A percentile compares a stretch with the other conserved stretches of the same genome.
phyloP scores from a whole-genome alignment of 2,113 vertebrate species.

The Poicephalus meyeri region DNA sequence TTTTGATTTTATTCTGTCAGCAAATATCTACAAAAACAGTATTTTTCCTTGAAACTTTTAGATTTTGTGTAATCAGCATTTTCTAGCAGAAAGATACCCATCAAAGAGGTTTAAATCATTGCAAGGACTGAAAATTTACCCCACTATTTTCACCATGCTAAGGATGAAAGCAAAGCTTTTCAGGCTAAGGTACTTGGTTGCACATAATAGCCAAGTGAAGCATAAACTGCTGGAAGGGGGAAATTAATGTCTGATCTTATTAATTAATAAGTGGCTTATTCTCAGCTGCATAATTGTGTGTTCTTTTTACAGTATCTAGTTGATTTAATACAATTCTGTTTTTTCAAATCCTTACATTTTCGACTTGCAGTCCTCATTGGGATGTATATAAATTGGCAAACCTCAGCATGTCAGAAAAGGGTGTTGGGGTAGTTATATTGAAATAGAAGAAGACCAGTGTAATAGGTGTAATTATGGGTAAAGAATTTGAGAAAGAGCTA shows the following conservation, averaged over 20 bases:
- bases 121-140: background rate
- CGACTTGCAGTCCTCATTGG: background rate
- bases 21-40: background rate
- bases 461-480: background rate
- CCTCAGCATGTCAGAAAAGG: background rate
- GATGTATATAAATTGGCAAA: background rate
- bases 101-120: background rate
- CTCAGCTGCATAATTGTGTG: background rate
- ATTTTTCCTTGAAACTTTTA: background rate
- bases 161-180: background rate
- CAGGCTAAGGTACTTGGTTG: background rate
- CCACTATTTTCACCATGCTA: background rate
- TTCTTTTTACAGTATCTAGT: background rate
- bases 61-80: background rate
- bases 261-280: constrained; percentile 24
- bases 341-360: background rate
- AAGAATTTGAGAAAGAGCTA: background rate
- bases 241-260: constrained; percentile 29
- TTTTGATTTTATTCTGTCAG: background rate
- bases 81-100: background rate
- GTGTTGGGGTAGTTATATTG: rapidly evolving
- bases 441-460: background rate
- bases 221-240: background rate
- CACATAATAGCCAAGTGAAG: background rate
- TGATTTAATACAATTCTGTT: background rate